A percentile compares a stretch with the other conserved stretches of the same genome.
Evolutionary conservation across 2,888 invertebrate species (phyloP).

Genomic region (Leptarthrus brevirostris): DNA sequence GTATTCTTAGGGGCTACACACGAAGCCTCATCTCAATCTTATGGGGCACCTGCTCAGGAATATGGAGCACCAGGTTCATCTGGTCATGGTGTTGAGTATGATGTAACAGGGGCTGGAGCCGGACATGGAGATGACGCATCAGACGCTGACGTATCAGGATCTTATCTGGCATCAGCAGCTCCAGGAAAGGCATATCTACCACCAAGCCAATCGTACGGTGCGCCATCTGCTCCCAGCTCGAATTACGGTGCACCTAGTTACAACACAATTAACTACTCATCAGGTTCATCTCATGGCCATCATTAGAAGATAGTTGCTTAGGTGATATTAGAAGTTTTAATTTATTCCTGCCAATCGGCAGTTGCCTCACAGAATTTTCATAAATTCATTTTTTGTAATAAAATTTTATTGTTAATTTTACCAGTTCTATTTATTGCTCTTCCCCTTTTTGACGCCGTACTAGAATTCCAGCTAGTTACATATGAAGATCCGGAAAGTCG

Average conservation of each 20-base stretch:
- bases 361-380: background rate
- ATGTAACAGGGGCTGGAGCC: background rate
- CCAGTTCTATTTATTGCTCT: too few species aligned
- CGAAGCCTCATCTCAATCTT: constrained; percentile 55
- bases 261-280: constrained; percentile 17
- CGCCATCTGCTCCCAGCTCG: constrained; percentile 2
- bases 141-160: background rate
- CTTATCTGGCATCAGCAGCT: constrained; percentile 3
- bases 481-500: constrained; percentile 9
- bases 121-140: background rate
- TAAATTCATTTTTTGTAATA: constrained; percentile 12
- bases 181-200: constrained; percentile 35
- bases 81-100: constrained; percentile 23
- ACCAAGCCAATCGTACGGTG: constrained; percentile 29
- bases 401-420: background rate
- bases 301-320: constrained; percentile 22
- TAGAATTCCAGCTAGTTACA: background rate
- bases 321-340: constrained; percentile 4
- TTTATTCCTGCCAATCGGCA: constrained; percentile 17
- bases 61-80: constrained; percentile 26
- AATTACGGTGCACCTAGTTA: constrained; percentile 24
- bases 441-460: background rate
- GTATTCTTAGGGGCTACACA: constrained; percentile 63
- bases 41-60: constrained; percentile 30
- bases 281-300: constrained; percentile 44